phyloP scores from a whole-genome alignment of 2,113 vertebrate species.

The Lanius collurio region DNA sequence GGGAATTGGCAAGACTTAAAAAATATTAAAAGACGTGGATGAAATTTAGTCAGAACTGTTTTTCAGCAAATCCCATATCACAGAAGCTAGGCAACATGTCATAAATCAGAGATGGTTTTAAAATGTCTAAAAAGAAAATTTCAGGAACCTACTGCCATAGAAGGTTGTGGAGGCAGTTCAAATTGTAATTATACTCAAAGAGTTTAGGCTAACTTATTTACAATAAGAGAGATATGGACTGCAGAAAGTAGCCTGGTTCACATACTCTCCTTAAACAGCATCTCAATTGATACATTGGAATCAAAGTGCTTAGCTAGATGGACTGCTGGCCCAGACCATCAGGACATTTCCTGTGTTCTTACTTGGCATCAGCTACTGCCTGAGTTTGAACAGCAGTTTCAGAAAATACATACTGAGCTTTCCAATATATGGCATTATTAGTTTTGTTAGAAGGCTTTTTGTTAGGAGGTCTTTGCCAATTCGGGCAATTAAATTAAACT shows the following conservation, averaged over 20 bases:
- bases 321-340: not conserved
- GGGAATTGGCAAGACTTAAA: not conserved
- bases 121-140: not conserved
- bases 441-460: not conserved
- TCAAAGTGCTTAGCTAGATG: not conserved
- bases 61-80: not conserved
- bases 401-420: not conserved
- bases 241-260: not conserved
- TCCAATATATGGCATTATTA: not conserved
- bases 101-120: not conserved
- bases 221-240: not conserved
- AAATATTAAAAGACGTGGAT: not conserved
- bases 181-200: not conserved
- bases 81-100: not conserved
- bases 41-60: not conserved
- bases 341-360: not conserved
- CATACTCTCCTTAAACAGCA: not conserved
- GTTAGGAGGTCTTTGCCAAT: not conserved
- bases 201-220: not conserved
- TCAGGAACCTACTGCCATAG: not conserved
- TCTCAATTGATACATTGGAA: not conserved
- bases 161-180: not conserved
- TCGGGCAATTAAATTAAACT: not conserved
- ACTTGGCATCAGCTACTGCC: not conserved
- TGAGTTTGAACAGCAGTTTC: not conserved